phyloP scores from a whole-genome alignment of 2,113 vertebrate species.

The Callaeas wilsoni region DNA sequence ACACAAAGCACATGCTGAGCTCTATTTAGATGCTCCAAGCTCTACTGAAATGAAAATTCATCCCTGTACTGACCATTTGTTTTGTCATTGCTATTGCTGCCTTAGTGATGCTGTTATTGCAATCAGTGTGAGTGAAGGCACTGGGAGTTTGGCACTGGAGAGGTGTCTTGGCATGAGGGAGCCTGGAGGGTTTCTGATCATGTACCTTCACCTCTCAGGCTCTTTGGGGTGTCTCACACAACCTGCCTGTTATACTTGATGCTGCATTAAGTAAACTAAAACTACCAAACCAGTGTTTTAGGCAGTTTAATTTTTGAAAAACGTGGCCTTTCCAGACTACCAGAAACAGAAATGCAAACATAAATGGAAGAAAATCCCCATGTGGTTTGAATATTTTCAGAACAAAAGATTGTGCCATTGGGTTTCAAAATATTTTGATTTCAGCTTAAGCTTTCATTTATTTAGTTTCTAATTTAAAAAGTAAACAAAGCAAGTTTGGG shows the following conservation, averaged over 20 bases:
- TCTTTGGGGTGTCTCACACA: not conserved
- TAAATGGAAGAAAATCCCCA: not conserved
- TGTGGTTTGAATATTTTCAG: not conserved
- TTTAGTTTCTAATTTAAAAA: not conserved
- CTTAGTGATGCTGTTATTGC: not conserved
- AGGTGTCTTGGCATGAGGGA: not conserved
- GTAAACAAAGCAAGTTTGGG: not conserved
- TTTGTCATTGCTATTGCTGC: not conserved
- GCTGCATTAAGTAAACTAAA: not conserved
- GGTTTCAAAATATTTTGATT: not conserved
- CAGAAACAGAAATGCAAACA: not conserved
- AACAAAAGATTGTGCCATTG: not conserved
- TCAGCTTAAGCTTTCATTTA: not conserved
- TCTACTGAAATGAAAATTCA: not conserved
- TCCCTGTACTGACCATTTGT: not conserved
- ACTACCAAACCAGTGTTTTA: rapidly evolving
- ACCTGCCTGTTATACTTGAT: not conserved
- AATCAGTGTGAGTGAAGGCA: not conserved
- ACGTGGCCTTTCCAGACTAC: not conserved
- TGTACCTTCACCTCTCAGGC: not conserved
- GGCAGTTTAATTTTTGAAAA: not conserved
- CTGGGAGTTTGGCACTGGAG: not conserved
- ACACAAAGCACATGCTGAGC: not conserved
- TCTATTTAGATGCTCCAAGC: not conserved
- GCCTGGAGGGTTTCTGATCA: not conserved